Percentiles rank a stretch among this genome's conserved stretches.
These are phyloP conservation scores for Vulpes lagopus DNA, from an alignment of 2,113 vertebrate species.

Conservation along the genomic window DNA sequence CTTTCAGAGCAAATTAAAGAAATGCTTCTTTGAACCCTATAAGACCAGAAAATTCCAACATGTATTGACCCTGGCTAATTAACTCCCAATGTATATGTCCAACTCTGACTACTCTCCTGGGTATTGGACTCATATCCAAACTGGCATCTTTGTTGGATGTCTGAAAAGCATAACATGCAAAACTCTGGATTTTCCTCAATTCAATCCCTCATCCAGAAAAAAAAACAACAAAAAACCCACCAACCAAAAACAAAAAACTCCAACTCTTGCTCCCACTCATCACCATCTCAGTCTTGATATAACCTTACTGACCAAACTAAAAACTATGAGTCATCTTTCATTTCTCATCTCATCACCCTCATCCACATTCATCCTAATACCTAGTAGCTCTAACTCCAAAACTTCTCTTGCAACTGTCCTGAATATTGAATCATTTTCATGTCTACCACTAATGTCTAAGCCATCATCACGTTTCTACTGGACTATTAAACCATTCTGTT, in stretches of 20 bases:
- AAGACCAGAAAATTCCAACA: background rate
- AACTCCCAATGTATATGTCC: background rate
- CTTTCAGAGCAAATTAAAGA: background rate
- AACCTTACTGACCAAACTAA: background rate
- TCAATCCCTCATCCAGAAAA: background rate
- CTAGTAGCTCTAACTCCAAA: background rate
- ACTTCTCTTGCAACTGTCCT: background rate
- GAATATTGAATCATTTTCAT: background rate
- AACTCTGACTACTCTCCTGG: background rate
- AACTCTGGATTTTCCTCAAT: background rate
- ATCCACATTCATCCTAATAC: background rate
- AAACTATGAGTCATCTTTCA: conserved; percentile 18
- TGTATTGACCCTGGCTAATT: background rate
- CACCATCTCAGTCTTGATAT: background rate
- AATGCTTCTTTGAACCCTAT: background rate
- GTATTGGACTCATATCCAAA: background rate
- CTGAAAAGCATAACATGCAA: background rate
- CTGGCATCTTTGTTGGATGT: background rate
- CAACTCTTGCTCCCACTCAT: background rate
- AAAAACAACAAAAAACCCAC: background rate
- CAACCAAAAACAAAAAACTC: background rate
- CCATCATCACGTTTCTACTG: background rate
- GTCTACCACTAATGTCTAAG: background rate
- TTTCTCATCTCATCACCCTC: background rate
- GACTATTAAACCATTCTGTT: background rate